These are phyloP conservation scores for Dendrolimus pini DNA, from an alignment of 2,888 invertebrate genomes.

Conservation along the genomic window DNA sequence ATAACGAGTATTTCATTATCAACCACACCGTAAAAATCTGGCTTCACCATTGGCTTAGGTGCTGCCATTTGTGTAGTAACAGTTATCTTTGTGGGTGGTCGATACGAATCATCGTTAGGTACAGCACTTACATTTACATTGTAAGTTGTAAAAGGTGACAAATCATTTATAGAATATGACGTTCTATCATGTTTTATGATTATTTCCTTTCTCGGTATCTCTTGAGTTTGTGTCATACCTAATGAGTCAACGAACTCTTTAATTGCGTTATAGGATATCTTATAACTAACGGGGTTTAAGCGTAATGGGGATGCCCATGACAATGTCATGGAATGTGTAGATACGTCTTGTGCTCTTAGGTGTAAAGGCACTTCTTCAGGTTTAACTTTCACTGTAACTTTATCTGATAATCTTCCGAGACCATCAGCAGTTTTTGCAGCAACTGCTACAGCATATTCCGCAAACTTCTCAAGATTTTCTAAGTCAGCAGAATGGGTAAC, in stretches of 20 bases:
- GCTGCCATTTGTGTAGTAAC: slow-evolving; percentile 98
- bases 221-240: slow-evolving; percentile 92
- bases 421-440: slow-evolving; percentile 89
- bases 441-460: slow-evolving; percentile 93
- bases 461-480: slow-evolving; percentile 91
- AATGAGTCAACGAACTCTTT: slow-evolving; percentile 97
- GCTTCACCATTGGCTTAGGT: slow-evolving; percentile 96
- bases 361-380: slow-evolving; percentile 95
- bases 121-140: slow-evolving; percentile 95
- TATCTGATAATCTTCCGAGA: slow-evolving; percentile 91
- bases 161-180: slow-evolving; percentile 88
- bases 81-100: slow-evolving; percentile 94
- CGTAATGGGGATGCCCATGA: slow-evolving; percentile 94
- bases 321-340: slow-evolving; percentile 94
- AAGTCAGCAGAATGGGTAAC: slow-evolving; percentile 93
- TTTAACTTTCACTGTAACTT: slow-evolving; percentile 92
- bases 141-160: slow-evolving; percentile 96
- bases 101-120: slow-evolving; percentile 88
- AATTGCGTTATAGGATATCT: slow-evolving; percentile 93
- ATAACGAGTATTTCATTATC: slow-evolving; percentile 94
- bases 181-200: slow-evolving; percentile 83
- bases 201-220: slow-evolving; percentile 84
- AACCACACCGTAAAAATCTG: slow-evolving; percentile 93
- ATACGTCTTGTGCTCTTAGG: slow-evolving; percentile 91
- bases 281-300: slow-evolving; percentile 92